phyloP scores from a whole-genome alignment of 2,888 invertebrate species.

The Colostygia pectinataria region DNA sequence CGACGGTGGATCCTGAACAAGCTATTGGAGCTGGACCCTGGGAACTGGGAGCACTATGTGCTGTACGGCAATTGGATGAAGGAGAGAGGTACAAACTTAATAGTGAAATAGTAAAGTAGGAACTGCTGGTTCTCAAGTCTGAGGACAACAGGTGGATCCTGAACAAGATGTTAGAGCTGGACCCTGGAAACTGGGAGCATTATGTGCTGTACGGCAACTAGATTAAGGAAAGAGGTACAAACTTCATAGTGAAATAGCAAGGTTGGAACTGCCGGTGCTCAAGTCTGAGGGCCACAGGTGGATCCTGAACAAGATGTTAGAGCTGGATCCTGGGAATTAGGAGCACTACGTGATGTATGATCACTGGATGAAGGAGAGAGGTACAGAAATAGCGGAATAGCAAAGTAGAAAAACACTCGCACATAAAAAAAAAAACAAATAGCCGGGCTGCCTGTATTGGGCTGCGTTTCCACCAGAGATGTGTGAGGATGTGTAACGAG shows the following conservation, averaged over 20 bases:
- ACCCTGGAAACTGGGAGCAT: conserved; percentile 87
- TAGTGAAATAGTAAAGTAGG: too few relatives aligned
- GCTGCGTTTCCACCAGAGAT: too few relatives aligned
- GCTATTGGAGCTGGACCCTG: conserved; percentile 86
- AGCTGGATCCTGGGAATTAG: conserved; percentile 86
- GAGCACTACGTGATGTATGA: conserved; percentile 88
- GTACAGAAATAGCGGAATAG: too few relatives aligned
- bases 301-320: conserved; percentile 84
- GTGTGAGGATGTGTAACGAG: too few relatives aligned
- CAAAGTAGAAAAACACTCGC: too few relatives aligned
- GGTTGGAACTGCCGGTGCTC: conserved; percentile 84
- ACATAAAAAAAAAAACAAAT: too few relatives aligned
- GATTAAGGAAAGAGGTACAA: conserved; percentile 84
- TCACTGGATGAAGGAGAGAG: conserved; percentile 86
- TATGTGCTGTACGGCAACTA: conserved; percentile 88
- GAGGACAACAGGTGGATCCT: conserved; percentile 81
- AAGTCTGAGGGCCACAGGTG: conserved; percentile 77
- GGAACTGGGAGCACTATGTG: conserved; percentile 86
- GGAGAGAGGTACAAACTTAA: conserved; percentile 78
- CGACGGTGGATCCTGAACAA: conserved; percentile 83
- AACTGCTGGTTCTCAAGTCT: conserved; percentile 82
- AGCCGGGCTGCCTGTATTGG: too few relatives aligned
- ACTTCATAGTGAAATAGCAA: too few relatives aligned
- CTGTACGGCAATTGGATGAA: conserved; percentile 88
- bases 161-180: conserved; percentile 85